Evolutionary conservation across 2,113 vertebrate species (phyloP), one percentile per base, ranked within the genome.

Genomic region (Melanocharis versteri): DNA sequence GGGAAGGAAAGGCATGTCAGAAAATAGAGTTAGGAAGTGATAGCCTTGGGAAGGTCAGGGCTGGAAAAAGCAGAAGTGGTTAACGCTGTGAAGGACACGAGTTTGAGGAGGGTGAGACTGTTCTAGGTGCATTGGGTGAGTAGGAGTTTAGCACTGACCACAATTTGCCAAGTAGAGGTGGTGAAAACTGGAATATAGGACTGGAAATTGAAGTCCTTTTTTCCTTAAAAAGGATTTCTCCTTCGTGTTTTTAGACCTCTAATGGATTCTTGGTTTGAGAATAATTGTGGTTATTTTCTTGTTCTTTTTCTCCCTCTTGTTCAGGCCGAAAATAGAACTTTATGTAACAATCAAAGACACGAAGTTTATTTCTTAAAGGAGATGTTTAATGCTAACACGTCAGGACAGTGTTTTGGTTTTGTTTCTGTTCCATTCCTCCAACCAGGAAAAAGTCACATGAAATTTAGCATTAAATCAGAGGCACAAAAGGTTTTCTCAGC

Each of bases 401-500:
- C 83, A 72, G 50, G 72, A 72, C 88, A 75, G n/a, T 47, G n/a
- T 45, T 95, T 87, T 58, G 12, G 13, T 71, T 83, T 96, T 92
- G 37, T 83, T 96, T 84, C 69, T 82, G 16, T 78, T 90, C 69
- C 17, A 8, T 70, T 92, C 54, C 44, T 86, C 64, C 65, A 73
- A 78, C 76, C 44, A 88, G 45, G 64, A 62, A 70, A 70, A 81
- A 92, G 60, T 73, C 88, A 75, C 48, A 71, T 47, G 64, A 81
- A 89, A 85, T 92, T 77, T 78, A 13, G 78, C 22, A 37, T 86
- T 86, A 81, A 71, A 60, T 80, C 30, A 35, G 65, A 75, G 24
- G 21, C 51, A 78, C 45, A 81, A 50, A 95, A 83, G 37, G 45
- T 92, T 95, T 93, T 89, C 85, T 89, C 60, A 88, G 81, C 65